Evolutionary conservation across 2,888 invertebrate genomes (phyloP), one percentile per base, ranked within the genome.

Genomic region (Lasioglossum calceatum): DNA sequence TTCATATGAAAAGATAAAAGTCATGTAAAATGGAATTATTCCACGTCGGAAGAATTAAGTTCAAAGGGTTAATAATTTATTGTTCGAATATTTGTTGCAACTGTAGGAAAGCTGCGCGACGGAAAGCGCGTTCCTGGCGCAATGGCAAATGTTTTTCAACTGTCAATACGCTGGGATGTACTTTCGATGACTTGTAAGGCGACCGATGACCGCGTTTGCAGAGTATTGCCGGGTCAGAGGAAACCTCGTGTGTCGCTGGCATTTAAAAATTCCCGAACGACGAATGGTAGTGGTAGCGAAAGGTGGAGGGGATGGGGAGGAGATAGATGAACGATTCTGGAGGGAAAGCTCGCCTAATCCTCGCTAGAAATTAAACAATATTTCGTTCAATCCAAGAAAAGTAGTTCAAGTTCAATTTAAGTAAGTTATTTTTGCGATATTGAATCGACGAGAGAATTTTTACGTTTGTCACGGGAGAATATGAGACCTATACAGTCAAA

Each of bases 161-260:
- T 76, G 83, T 83, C 83, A 84, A 73, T 86, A 61, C 74, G 16
- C 72, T 76, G 85, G 54, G 78, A 61, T 77, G 64, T 81, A 83
- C 83, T 86, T 83, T 86, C 87, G 83, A 86, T 87, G 83, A 87
- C 81, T 81, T 74, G 87, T 77, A 78, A 80, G 79, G 76, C 81
- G 79, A 87, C 78, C 78, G 81, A 83, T 81, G 77, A 82, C 79
- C 85, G 85, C 81, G 85, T 85, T 86, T 85, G n/a, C 58, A 44
- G 39, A 74, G 61, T 67, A 81, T 79, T 77, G 81, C 3, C 78
- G 42, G 73, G 74, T 74, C 74, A 50, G 5, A 77, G 71, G 64
- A 71, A 70, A 72, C 44, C 36, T 58, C 61, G 32, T 58, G 54
- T 70, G 14, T 36, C 71, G 7, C 32, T 77, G 81, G n/a, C 23